These are phyloP conservation scores for Spodoptera frugiperda DNA, from an alignment of 1,140 invertebrate species.

Conservation along the genomic window DNA sequence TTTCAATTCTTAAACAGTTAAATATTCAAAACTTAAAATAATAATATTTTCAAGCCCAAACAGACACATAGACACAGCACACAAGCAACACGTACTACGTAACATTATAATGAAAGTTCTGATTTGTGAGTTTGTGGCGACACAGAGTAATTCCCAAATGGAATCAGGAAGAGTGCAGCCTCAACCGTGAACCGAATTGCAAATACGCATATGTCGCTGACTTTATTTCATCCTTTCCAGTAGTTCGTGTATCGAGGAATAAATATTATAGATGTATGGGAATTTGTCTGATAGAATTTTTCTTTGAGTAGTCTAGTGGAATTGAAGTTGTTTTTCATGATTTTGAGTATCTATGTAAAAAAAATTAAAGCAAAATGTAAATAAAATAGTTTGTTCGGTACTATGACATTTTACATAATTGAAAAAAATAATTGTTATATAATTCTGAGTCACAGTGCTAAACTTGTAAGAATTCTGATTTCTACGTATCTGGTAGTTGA, in stretches of 20 bases:
- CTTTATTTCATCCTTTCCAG: conserved; percentile 69
- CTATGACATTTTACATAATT: too few relatives aligned
- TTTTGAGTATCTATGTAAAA: too few relatives aligned
- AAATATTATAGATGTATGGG: conserved; percentile 31
- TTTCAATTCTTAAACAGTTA: too few relatives aligned
- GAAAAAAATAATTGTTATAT: too few relatives aligned
- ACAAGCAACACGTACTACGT: conserved; percentile 49
- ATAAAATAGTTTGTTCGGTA: too few relatives aligned
- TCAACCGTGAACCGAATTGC: conserved; percentile 79
- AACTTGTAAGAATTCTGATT: too few relatives aligned
- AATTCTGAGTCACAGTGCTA: too few relatives aligned
- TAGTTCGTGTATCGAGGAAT: conserved; percentile 41
- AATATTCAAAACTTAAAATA: too few relatives aligned
- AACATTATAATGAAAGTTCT: conserved; percentile 79
- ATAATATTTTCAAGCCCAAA: neutral
- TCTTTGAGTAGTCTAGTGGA: neutral
- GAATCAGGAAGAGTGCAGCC: conserved; percentile 83
- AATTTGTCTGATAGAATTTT: neutral
- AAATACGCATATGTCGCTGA: conserved; percentile 81
- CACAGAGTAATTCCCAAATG: conserved; percentile 83
- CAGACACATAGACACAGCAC: conserved; percentile 8
- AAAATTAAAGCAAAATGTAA: too few relatives aligned
- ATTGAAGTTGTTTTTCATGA: too few relatives aligned
- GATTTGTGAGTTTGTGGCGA: conserved; percentile 82
- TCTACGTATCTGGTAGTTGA: too few relatives aligned